These are phyloP conservation scores for Tursiops truncatus DNA, from an alignment of 2,113 vertebrate genomes.

Conservation along the genomic window DNA sequence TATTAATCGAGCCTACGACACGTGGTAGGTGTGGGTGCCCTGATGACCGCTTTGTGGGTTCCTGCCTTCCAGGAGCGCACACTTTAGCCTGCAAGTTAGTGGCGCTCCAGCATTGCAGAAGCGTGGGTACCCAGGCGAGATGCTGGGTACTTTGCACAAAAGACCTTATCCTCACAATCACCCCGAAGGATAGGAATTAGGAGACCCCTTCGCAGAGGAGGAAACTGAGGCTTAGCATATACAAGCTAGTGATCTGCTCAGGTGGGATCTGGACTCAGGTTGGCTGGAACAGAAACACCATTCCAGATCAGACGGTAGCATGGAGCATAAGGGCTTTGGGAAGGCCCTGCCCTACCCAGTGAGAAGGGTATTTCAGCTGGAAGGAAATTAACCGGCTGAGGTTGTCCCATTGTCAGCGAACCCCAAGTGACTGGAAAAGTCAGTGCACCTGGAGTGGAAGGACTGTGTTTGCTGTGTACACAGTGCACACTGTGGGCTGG, in stretches of 20 bases:
- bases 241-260: not conserved
- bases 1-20: not conserved
- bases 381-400: not conserved
- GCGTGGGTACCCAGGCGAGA: not conserved
- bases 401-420: not conserved
- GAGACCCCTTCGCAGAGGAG: not conserved
- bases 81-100: not conserved
- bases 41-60: not conserved
- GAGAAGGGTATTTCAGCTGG: not conserved
- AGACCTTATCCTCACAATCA: not conserved
- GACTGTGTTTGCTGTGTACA: not conserved
- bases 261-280: not conserved
- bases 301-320: not conserved
- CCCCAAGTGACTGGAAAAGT: not conserved
- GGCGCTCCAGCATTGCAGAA: not conserved
- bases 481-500: not conserved
- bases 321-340: not conserved
- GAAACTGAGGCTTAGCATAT: not conserved
- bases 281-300: not conserved
- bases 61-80: not conserved
- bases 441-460: not conserved
- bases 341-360: too few species aligned
- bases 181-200: not conserved
- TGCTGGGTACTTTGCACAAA: not conserved
- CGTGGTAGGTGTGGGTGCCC: not conserved